Percentiles rank a stretch among this genome's conserved stretches.
phyloP scores from a whole-genome alignment of 2,888 invertebrate species.

The Microchrysa polita region DNA sequence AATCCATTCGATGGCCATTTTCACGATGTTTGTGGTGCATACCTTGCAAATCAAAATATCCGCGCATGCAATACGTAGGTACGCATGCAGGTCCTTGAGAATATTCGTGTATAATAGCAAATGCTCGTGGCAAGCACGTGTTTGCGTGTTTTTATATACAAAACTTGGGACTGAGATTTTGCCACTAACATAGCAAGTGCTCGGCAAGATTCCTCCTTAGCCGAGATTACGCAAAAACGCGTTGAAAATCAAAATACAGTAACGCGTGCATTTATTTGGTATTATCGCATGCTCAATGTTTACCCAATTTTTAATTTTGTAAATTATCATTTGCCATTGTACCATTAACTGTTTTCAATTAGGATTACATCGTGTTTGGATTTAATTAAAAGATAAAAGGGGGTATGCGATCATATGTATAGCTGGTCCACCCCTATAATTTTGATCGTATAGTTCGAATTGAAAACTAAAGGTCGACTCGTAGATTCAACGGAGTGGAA shows the following conservation, averaged over 20 bases:
- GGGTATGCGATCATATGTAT: slow-evolving; percentile 30
- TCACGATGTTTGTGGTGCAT: too few species aligned
- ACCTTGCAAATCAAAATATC: too few species aligned
- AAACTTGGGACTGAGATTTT: neutral
- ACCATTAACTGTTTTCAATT: slow-evolving; percentile 46
- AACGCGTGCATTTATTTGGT: slow-evolving; percentile 42
- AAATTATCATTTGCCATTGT: slow-evolving; percentile 41
- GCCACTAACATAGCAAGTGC: neutral
- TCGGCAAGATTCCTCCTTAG: slow-evolving; percentile 14
- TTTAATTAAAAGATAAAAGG: slow-evolving; percentile 44
- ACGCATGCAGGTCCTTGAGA: too few species aligned
- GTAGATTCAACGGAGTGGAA: neutral
- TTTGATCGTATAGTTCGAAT: neutral
- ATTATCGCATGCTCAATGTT: slow-evolving; percentile 37
- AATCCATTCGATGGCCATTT: too few species aligned
- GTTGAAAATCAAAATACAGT: slow-evolving; percentile 30
- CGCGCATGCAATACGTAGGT: too few species aligned
- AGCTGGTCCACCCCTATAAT: neutral
- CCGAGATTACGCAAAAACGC: slow-evolving; percentile 17
- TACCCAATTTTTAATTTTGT: slow-evolving; percentile 37
- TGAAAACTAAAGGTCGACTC: neutral
- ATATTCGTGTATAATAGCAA: neutral
- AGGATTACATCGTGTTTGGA: slow-evolving; percentile 45
- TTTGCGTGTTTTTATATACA: slow-evolving; percentile 7
- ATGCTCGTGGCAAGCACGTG: slow-evolving; percentile 39